Percentiles rank a stretch among this genome's conserved stretches.
These are phyloP conservation scores for Bubalus kerabau DNA, from an alignment of 2,113 vertebrate genomes.

Conservation along the genomic window DNA sequence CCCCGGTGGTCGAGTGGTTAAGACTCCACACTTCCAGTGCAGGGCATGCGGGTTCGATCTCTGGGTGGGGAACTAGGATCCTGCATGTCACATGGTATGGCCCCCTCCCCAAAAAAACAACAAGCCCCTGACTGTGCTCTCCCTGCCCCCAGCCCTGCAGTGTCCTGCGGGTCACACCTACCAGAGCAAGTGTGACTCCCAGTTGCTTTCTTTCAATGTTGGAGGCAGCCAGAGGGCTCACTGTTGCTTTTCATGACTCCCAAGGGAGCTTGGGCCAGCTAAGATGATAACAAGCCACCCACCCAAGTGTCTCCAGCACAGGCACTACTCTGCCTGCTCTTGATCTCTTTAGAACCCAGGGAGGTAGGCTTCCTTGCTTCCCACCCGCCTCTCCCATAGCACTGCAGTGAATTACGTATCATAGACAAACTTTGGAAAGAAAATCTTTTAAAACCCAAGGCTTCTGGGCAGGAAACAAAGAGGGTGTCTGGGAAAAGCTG, in stretches of 20 bases:
- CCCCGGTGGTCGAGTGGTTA: not conserved
- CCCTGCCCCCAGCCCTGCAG: no score
- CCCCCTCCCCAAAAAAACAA: fast-evolving
- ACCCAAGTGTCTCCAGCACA: not conserved
- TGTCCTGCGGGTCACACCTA: not conserved
- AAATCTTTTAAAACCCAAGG: not conserved
- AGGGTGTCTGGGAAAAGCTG: not conserved
- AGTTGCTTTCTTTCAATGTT: not conserved
- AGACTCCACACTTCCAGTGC: not conserved
- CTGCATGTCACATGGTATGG: not conserved
- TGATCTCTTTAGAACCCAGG: not conserved
- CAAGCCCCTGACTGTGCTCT: not conserved
- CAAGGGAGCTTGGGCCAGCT: not conserved
- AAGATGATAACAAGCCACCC: no score
- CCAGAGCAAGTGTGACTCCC: not conserved
- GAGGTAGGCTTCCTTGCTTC: no score
- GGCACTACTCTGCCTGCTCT: not conserved
- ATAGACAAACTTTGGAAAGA: not conserved
- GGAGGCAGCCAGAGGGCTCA: not conserved
- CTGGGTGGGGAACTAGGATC: not conserved
- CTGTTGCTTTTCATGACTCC: not conserved
- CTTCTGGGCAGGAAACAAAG: not conserved
- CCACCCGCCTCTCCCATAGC: not conserved
- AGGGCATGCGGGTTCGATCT: fast-evolving
- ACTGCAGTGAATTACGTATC: not conserved